Evolutionary conservation across 2,797 vertebrate species (phyloP), one percentile per base, ranked within the genome.

Genomic region (Ficedula albicollis): DNA sequence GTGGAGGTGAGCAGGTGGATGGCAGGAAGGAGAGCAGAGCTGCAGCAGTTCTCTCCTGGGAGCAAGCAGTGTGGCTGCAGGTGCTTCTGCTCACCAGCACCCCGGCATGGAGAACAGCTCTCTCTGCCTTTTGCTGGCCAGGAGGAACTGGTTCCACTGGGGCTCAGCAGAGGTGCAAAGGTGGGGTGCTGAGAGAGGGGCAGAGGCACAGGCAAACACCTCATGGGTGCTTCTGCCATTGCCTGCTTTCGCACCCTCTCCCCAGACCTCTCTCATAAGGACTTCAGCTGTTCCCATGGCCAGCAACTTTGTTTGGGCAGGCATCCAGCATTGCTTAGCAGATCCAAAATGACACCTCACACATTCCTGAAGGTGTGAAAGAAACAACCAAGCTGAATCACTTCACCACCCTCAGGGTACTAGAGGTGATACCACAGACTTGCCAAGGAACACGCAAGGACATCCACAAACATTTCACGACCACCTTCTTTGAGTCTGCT

Each of bases 311-410:
- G 79, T 78, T 96, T 95, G 84, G 95, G 92, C 95, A 96, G 63
- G 16, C 73, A 84, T 92, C 96, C 95, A 96, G 93, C 76, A 86
- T 81, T 15, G 22, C 95, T 93, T 95, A 89, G 91, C 79, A 92
- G 87, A 91, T 92, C 90, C 89, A 84, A 63, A 96, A 96, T 1
- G 62, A 92, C 84, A 90, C 69, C 82, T 96, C 93, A 73, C 92
- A 94, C 79, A 67, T 96, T 96, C 95, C 89, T 76, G 69, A 94
- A 92, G 51, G 89, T 95, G 89, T 88, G 93, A 96, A 96, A 96
- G 95, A 97, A 96, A 96, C 87, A 95, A 73, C 87, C 95, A 96
- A 95, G 89, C 93, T 92, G 95, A 95, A 91, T 52, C 10, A 0
- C 55, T 95, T 89, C 89, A 85, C 79, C 87, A 49, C 82, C 27